phyloP scores from a whole-genome alignment of 2,113 vertebrate species.

The Mormyrus lacerda region DNA sequence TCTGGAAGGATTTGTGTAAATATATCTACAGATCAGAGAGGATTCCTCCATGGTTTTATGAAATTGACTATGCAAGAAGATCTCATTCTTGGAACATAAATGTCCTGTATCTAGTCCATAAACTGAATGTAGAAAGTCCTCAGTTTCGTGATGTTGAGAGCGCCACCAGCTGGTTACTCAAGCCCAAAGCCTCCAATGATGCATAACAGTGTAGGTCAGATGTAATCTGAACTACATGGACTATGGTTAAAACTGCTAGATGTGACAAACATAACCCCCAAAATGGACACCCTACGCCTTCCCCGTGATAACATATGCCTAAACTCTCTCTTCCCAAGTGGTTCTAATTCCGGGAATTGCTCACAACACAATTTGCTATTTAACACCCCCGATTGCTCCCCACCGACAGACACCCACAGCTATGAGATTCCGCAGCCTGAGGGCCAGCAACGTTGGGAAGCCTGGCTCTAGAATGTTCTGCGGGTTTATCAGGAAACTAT shows the following conservation, averaged over 20 bases:
- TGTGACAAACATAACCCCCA: neutral
- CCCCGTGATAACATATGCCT: constrained; percentile 1
- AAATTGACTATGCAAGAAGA: neutral
- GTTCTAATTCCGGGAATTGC: constrained; percentile 11
- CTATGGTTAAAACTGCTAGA: neutral
- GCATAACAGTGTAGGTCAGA: neutral
- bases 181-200: neutral
- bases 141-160: constrained; percentile 31
- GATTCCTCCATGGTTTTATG: neutral
- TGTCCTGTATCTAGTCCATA: neutral
- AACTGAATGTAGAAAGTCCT: constrained; percentile 37
- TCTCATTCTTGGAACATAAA: neutral
- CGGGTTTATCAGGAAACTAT: neutral
- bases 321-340: neutral
- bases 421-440: neutral
- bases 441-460: neutral
- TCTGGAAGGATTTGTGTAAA: neutral
- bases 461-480: neutral
- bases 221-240: neutral
- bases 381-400: neutral
- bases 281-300: neutral
- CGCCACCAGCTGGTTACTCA: neutral
- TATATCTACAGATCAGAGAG: neutral
- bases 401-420: neutral
- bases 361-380: neutral